phyloP scores from a whole-genome alignment of 2,113 vertebrate genomes.

The Sceloporus tristichus region DNA sequence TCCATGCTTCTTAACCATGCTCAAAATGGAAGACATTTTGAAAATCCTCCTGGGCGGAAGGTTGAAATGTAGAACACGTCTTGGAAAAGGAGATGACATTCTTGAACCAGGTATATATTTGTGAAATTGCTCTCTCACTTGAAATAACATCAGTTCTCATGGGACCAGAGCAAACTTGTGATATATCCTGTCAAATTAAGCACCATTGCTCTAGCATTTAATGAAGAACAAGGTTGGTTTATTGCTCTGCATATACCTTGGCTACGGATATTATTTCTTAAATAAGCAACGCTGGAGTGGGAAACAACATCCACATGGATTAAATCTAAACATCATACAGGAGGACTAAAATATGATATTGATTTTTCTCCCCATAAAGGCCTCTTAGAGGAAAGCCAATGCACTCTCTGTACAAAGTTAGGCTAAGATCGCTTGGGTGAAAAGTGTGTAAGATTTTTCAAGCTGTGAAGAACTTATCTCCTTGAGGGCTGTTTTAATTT shows the following conservation, averaged over 20 bases:
- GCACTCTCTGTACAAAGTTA: not conserved
- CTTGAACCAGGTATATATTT: not conserved
- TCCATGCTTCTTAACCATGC: too few species aligned
- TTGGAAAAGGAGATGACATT: not conserved
- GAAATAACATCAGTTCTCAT: slow-evolving; percentile 29
- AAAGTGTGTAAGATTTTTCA: slow-evolving; percentile 2
- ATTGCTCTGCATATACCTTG: slow-evolving; percentile 15
- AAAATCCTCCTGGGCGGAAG: too few species aligned
- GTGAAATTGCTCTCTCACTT: slow-evolving; percentile 21
- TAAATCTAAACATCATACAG: slow-evolving; percentile 28
- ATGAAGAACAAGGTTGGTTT: slow-evolving; percentile 11
- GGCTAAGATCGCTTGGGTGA: not conserved
- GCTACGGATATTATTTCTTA: slow-evolving; percentile 23
- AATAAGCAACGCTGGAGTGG: slow-evolving; percentile 7
- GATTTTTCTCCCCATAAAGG: not conserved
- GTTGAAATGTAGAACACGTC: too few species aligned
- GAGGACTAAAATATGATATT: slow-evolving; percentile 21
- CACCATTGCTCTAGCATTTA: not conserved
- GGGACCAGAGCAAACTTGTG: not conserved
- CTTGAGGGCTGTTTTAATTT: slow-evolving; percentile 30
- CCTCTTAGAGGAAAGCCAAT: not conserved
- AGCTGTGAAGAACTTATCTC: slow-evolving; percentile 22
- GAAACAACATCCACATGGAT: slow-evolving; percentile 4
- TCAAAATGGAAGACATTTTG: too few species aligned
- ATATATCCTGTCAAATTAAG: slow-evolving; percentile 36